Percentiles rank a stretch among this genome's conserved stretches.
Evolutionary conservation across 2,113 vertebrate species (phyloP).

Genomic region (Laterallus jamaicensis): DNA sequence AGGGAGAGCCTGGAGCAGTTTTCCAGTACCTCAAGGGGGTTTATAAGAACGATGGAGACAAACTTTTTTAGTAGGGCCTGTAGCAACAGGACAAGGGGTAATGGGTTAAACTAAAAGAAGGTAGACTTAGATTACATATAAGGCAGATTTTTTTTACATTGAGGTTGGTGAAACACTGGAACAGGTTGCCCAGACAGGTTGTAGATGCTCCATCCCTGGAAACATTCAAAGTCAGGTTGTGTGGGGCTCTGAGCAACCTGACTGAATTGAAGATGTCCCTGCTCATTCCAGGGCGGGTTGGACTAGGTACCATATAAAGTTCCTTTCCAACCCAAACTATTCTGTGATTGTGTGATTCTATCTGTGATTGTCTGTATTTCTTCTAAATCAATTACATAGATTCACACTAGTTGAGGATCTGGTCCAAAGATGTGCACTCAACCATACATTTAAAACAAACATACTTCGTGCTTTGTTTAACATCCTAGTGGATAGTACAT

Average conservation of each 20-base stretch:
- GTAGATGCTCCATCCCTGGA: not conserved
- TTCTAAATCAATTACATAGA: not conserved
- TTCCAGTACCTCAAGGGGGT: fast-evolving
- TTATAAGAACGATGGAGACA: not conserved
- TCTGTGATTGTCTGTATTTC: not conserved
- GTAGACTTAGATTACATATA: not conserved
- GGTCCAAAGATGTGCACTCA: not conserved
- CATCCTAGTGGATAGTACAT: not conserved
- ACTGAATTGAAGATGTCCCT: not conserved
- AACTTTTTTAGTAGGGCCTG: not conserved
- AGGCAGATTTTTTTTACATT: not conserved
- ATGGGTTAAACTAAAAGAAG: not conserved
- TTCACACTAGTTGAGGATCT: not conserved
- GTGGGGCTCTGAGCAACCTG: fast-evolving
- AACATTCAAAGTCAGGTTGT: not conserved
- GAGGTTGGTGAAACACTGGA: not conserved
- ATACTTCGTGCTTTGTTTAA: not conserved
- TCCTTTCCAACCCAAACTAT: not conserved
- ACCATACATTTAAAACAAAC: not conserved
- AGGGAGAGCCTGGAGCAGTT: fast-evolving
- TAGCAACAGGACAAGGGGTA: not conserved
- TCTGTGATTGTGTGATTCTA: not conserved
- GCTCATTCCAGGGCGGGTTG: not conserved
- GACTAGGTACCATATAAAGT: not conserved
- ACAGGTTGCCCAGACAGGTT: not conserved